Conservation (phyloP, 1,140 invertebrate genomes). For the Drosophila sp. region DNA sequence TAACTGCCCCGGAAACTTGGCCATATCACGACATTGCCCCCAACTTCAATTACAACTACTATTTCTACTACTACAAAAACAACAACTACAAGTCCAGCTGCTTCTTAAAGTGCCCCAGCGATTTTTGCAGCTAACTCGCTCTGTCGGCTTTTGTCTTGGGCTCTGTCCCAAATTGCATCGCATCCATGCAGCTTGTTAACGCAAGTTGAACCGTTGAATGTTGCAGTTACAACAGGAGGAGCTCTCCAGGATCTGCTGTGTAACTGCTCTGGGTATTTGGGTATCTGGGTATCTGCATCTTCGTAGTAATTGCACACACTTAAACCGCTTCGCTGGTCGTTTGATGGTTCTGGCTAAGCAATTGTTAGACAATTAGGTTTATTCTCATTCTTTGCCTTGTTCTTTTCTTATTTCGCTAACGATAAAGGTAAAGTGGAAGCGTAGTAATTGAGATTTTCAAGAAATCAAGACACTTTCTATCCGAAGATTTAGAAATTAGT, state of each 20-base stretch:
- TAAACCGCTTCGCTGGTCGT: slow-evolving; percentile 73
- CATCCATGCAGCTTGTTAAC: slow-evolving; percentile 40
- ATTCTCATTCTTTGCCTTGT: slow-evolving; percentile 21
- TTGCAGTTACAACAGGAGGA: slow-evolving; percentile 7
- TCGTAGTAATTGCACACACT: slow-evolving; percentile 76
- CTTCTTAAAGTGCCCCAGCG: slow-evolving; percentile 34
- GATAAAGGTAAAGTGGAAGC: slow-evolving; percentile 14
- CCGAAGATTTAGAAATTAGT: neutral
- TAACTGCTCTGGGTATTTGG: too few species aligned
- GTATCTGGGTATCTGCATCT: slow-evolving; percentile 68
- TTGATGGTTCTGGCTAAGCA: slow-evolving; percentile 62
- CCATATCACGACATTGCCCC: slow-evolving; percentile 55
- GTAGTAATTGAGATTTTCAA: slow-evolving; percentile 16
- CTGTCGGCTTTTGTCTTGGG: slow-evolving; percentile 26
- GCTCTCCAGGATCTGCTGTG: slow-evolving; percentile 5
- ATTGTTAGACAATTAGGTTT: slow-evolving; percentile 78
- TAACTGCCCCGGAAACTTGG: slow-evolving; percentile 57
- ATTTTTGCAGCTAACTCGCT: slow-evolving; percentile 15
- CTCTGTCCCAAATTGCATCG: slow-evolving; percentile 12
- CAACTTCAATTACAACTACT: too few species aligned
- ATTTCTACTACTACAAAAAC: too few species aligned
- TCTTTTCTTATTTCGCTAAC: neutral
- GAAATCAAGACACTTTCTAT: neutral
- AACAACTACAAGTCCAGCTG: neutral
- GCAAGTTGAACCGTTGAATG: slow-evolving; percentile 31